These are phyloP conservation scores for Grus americana DNA, from an alignment of 2,113 vertebrate species.

Conservation along the genomic window DNA sequence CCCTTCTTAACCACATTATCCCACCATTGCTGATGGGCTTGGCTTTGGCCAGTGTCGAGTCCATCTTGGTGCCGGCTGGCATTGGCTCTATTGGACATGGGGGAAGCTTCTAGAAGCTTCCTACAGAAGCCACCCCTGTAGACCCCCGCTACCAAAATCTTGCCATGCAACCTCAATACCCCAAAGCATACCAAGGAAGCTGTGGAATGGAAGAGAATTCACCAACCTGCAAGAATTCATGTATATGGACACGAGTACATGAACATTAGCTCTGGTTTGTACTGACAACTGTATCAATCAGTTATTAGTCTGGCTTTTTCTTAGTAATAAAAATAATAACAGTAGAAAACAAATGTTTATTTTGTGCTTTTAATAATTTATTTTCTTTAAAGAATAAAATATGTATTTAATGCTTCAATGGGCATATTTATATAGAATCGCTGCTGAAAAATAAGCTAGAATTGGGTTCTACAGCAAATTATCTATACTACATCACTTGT, in stretches of 20 bases:
- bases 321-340: background rate
- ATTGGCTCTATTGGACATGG: too few species aligned
- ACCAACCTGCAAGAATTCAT: background rate
- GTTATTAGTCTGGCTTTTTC: background rate
- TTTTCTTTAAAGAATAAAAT: background rate
- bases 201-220: background rate
- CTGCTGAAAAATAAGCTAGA: background rate
- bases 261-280: background rate
- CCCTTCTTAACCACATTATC: too few species aligned
- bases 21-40: too few species aligned
- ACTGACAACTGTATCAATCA: background rate
- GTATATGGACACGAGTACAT: background rate
- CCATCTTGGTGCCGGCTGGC: too few species aligned
- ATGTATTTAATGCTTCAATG: background rate
- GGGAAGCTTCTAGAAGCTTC: too few species aligned
- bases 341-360: background rate
- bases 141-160: too few species aligned
- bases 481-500: background rate
- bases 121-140: too few species aligned
- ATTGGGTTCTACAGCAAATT: background rate
- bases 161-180: too few species aligned
- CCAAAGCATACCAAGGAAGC: background rate
- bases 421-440: background rate
- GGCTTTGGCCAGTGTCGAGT: too few species aligned
- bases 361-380: background rate